phyloP scores from a whole-genome alignment of 2,113 vertebrate species.

The Callospermophilus lateralis region DNA sequence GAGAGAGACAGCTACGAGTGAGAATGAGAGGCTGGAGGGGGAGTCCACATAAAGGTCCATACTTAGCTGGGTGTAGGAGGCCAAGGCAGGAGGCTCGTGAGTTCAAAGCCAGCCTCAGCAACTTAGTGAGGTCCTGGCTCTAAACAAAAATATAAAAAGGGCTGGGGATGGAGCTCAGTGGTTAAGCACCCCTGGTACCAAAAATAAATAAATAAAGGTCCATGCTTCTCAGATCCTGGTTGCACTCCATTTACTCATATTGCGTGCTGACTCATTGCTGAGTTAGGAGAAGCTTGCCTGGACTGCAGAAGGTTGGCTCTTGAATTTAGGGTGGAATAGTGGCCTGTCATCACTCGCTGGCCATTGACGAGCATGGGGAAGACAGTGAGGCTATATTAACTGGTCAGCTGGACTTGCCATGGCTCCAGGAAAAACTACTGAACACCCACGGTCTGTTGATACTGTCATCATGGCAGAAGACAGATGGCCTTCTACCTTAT shows the following conservation, averaged over 20 bases:
- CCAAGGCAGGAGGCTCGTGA: no score
- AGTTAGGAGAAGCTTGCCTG: neutral
- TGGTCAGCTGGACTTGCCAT: neutral
- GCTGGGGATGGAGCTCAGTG: no score
- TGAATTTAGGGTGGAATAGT: neutral
- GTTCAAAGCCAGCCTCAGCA: no score
- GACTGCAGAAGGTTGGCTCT: neutral
- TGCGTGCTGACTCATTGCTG: neutral
- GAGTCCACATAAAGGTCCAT: neutral
- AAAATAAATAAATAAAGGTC: neutral
- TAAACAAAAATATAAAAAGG: no score
- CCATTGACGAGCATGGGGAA: neutral
- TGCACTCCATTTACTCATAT: neutral
- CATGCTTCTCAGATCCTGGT: neutral
- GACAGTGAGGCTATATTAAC: neutral
- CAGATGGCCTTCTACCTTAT: neutral
- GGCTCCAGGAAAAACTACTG: neutral
- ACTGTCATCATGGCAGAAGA: conserved; percentile 21
- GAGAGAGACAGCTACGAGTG: neutral
- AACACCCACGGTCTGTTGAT: neutral
- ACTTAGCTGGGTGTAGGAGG: no score
- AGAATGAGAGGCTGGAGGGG: neutral
- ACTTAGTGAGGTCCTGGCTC: no score
- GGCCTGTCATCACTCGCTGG: neutral
- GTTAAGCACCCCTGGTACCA: no score